Evolutionary conservation across 1,140 invertebrate genomes (phyloP), one percentile per base, ranked within the genome.

Genomic region (Drosophila busckii): DNA sequence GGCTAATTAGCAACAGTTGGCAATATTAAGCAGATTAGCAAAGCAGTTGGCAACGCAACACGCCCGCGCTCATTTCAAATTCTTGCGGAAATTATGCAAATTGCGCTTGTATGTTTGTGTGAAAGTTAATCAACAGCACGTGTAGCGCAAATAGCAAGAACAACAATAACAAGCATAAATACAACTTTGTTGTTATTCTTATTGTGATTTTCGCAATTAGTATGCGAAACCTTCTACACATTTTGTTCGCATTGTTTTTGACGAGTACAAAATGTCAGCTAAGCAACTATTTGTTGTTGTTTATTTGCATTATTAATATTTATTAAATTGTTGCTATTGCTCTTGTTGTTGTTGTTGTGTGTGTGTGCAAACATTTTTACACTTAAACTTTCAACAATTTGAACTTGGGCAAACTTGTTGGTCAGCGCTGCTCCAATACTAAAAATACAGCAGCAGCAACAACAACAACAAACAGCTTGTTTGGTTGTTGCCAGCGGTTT

Each of bases 61-160:
- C 32, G 34, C 48, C 19, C 16, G 32, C 22, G 13, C 26, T 37
- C 28, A 34, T 49, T 13, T 19, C 46, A 62, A 62, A 40, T 62
- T 62, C 52, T 56, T 25, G 22, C 44, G 44, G 53, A 37, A 37
- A 49, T 56, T 37, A 46, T 56, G 37, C 29, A 40, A 55, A 48
- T 37, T 22, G 44, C 31, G 23, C 22, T 4, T 12, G 7, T 37
- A 31, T 60, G 48, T 56, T 58, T 80, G 58, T 78, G 75, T 82
- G 75, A 80, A 80, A 80, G 68, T 82, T 59, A 80, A 80, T 80
- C 69, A 82, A 82, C 75, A 82, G 75, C 75, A 80, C 75, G 75
- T 80, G 75, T 75, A 82, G 70, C 59, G 32, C 28, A 53, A 50
- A 58, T 54, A 45, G 42, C 17, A 20, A 12, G 9, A 66, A 12